Base-by-base conservation (phyloP, 1,140 invertebrate genomes). In the Cyphomyrmex costatus region DNA sequence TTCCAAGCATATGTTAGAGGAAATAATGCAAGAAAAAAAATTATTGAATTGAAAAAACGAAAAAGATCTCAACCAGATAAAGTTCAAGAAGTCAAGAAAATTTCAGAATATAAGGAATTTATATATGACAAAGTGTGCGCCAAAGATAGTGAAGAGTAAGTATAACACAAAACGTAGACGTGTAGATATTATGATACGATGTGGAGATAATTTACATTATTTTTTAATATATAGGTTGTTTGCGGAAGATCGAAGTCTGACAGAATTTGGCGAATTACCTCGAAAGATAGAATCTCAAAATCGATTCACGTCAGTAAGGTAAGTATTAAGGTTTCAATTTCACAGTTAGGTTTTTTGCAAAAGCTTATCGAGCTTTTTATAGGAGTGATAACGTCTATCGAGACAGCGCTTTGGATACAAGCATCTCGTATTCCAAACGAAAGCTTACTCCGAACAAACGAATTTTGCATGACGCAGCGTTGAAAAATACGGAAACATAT, bases 1-100 rank as follows among this genome's bases (percentile, higher is more conserved):
- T 97, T 99, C 91, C 98, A 99, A 94, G 97, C 97, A 8, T 95
- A 96, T 84, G 96, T 97, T 12, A 94, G 97, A 79, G 97, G 97
- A 0, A 96, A 96, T 88, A 91, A 96, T 42, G 95, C 96, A 0
- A 94, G 97, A 61, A 95, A 96, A 89, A 94, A 93, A 90, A 96
- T 95, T 80, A 91, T 90, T 3, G 93, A 95, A 56, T 91, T 95
- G 80, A 95, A 95, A 85, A 94, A 91, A 71, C 86, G 92, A 16
- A 93, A 88, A 42, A 94, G 95, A 63, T 85, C 89, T 51, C 65
- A 89, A 12, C 8, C 42, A 16, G 71, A 77, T 53, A 86, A 86
- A 63, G 36, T 88, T 27, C 73, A 60, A 7, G 89, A 88, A 8
- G 65, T 66, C 51, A 90, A 70, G 46, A 89, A 90, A 36, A 74